Conservation (phyloP, 2,888 invertebrate genomes). For the Catocala nupta region DNA sequence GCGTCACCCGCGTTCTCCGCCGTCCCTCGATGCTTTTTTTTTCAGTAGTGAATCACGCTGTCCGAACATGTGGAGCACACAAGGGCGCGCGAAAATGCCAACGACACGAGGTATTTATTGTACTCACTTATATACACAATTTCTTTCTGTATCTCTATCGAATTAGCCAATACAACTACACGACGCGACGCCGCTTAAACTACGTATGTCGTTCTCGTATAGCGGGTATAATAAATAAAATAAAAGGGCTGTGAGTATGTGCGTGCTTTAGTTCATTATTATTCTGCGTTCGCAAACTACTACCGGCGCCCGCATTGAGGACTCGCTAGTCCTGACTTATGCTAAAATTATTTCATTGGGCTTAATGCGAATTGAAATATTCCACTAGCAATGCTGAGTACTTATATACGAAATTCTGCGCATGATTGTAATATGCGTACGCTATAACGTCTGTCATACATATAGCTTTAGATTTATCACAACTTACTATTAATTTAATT, state of each 20-base stretch:
- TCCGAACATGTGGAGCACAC: constrained; percentile 75
- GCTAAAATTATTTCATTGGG: constrained; percentile 22
- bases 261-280: constrained; percentile 65
- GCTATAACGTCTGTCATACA: too few relatives aligned
- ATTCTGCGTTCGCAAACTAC: constrained; percentile 72
- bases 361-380: constrained; percentile 13
- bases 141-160: constrained; percentile 34
- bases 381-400: neutral
- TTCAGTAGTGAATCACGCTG: constrained; percentile 77
- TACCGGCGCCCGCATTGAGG: constrained; percentile 54
- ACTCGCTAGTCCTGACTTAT: constrained; percentile 27
- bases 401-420: too few relatives aligned
- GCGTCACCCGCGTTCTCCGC: constrained; percentile 80
- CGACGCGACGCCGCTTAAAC: neutral
- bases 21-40: constrained; percentile 77
- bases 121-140: constrained; percentile 35
- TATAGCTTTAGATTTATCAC: too few relatives aligned
- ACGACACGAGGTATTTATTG: constrained; percentile 47
- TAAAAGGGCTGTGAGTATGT: constrained; percentile 44
- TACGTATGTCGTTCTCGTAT: constrained; percentile 30
- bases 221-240: constrained; percentile 51
- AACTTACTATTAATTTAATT: too few relatives aligned
- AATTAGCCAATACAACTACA: constrained; percentile 17
- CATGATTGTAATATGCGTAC: constrained; percentile 1
- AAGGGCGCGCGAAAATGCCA: constrained; percentile 64